phyloP scores from a whole-genome alignment of 2,113 vertebrate genomes.

The Cyprinodon brontotheroides region DNA sequence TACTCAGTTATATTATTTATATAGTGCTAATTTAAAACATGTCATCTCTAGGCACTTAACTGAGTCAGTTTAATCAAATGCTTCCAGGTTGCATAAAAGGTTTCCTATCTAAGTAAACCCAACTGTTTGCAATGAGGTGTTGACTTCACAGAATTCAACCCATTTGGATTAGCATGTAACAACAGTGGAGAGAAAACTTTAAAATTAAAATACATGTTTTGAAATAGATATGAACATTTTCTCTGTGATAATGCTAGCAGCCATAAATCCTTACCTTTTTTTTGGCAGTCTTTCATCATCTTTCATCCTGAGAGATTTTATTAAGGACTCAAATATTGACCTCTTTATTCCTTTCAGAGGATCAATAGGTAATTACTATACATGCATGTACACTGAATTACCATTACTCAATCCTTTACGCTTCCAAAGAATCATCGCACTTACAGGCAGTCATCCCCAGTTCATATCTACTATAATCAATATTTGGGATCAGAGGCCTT shows the following conservation, averaged over 20 bases:
- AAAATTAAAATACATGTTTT: background rate
- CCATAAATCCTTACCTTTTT: background rate
- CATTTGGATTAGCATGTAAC: too few species aligned
- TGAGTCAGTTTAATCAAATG: too few species aligned
- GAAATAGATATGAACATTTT: background rate
- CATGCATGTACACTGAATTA: conserved; percentile 10
- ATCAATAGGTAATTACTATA: background rate
- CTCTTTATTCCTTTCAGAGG: background rate
- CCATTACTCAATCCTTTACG: conserved; percentile 5
- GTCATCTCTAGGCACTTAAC: too few species aligned
- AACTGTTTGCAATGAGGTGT: too few species aligned
- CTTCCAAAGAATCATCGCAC: conserved; percentile 1
- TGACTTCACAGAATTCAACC: too few species aligned
- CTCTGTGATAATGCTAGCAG: background rate
- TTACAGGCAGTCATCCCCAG: background rate
- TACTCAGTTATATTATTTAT: background rate
- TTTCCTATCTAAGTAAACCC: too few species aligned
- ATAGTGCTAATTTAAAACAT: too few species aligned
- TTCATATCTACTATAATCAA: conserved; percentile 33
- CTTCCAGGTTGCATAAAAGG: too few species aligned
- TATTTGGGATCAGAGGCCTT: conserved; percentile 20
- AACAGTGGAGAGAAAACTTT: too few species aligned
- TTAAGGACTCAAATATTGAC: conserved; percentile 1
- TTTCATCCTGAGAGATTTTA: background rate
- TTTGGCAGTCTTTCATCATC: too few species aligned